A percentile compares a stretch with the other conserved stretches of the same genome.
Conservation (phyloP, 2,888 invertebrate species). For the Ichneumoninae sp. region DNA sequence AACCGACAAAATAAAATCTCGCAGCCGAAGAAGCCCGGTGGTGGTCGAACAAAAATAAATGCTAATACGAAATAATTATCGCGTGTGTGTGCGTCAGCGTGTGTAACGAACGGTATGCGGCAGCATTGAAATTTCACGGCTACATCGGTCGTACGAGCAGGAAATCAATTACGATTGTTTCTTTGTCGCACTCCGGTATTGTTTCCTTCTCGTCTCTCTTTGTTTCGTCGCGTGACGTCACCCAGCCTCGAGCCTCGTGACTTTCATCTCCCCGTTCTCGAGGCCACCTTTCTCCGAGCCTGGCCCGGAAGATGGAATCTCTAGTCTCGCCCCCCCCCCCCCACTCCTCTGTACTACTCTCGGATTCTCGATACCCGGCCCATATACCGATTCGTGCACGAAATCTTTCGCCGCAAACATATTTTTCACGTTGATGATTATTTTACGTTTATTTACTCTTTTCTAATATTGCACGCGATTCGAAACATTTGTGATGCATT, state of each 20-base stretch:
- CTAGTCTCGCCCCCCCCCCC: neutral
- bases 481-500: too few relatives aligned
- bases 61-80: neutral
- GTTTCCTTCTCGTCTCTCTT: neutral
- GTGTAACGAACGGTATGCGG: neutral
- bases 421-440: neutral
- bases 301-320: conserved; percentile 19
- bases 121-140: conserved; percentile 10
- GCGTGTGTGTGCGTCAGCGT: neutral
- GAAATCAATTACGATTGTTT: conserved; percentile 25
- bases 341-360: neutral
- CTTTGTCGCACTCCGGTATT: neutral
- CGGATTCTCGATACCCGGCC: neutral
- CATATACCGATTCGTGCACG: neutral
- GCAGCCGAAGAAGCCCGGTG: neutral
- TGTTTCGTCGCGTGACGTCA: conserved; percentile 46
- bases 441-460: neutral
- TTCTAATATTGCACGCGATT: too few relatives aligned
- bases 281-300: conserved; percentile 51
- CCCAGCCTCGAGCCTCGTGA: conserved; percentile 48
- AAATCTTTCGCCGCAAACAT: neutral
- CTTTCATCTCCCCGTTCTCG: conserved; percentile 57
- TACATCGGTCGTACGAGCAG: neutral
- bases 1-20: neutral
- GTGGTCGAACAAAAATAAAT: neutral